These are phyloP conservation scores for Schrankia costaestrigalis DNA, from an alignment of 2,888 invertebrate genomes.

Conservation along the genomic window DNA sequence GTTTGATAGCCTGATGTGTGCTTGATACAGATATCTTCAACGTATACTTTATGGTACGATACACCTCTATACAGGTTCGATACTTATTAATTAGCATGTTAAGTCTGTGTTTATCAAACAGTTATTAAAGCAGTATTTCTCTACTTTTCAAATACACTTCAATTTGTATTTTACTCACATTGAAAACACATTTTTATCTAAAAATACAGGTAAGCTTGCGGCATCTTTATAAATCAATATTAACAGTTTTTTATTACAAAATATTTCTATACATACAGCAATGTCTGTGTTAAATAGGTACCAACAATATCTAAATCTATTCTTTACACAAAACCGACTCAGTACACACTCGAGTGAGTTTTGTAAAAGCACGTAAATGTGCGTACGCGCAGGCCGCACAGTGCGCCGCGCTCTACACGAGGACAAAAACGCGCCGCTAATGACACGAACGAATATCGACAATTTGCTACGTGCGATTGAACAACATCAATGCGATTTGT, in stretches of 20 bases:
- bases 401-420: slow-evolving; percentile 33
- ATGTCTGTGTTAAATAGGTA: too few species aligned
- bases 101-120: too few species aligned
- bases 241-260: slow-evolving; percentile 14
- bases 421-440: slow-evolving; percentile 64
- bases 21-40: too few species aligned
- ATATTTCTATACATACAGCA: slow-evolving; percentile 25
- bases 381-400: slow-evolving; percentile 46
- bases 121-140: too few species aligned
- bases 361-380: slow-evolving; percentile 44
- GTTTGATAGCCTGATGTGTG: too few species aligned
- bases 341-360: slow-evolving; percentile 53
- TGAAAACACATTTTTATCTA: too few species aligned
- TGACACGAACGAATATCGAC: slow-evolving; percentile 69
- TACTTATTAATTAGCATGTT: too few species aligned
- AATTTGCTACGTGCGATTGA: slow-evolving; percentile 78
- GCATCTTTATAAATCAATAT: slow-evolving; percentile 13
- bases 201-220: too few species aligned
- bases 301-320: slow-evolving; percentile 35
- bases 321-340: slow-evolving; percentile 46
- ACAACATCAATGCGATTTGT: slow-evolving; percentile 69
- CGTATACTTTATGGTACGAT: too few species aligned
- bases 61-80: too few species aligned
- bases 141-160: too few species aligned
- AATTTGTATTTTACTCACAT: too few species aligned